These are phyloP conservation scores for Watsonalla binaria DNA, from an alignment of 2,888 invertebrate genomes.

Conservation along the genomic window DNA sequence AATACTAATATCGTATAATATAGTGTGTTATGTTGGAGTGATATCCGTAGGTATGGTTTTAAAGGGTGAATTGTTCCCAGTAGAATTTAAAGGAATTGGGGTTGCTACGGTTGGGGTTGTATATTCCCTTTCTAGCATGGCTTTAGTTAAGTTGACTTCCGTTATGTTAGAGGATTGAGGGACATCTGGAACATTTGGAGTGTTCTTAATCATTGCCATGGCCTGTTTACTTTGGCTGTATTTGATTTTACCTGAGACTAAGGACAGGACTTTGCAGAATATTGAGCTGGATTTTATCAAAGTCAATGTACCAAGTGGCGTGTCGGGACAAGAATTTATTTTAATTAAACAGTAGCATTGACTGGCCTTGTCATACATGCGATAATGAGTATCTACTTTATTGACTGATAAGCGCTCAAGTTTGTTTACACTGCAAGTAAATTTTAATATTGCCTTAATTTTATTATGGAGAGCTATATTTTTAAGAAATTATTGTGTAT, in stretches of 20 bases:
- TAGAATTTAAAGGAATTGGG: conserved; percentile 16
- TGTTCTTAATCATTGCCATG: not conserved
- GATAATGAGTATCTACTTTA: no score
- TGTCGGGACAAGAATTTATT: not conserved
- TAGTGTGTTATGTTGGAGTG: conserved; percentile 15
- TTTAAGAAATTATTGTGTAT: no score
- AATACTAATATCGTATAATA: conserved; percentile 9
- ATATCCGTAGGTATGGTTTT: conserved; percentile 18
- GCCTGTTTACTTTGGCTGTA: not conserved
- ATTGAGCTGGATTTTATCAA: conserved; percentile 7
- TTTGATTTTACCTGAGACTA: conserved; percentile 11
- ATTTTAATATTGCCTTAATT: no score
- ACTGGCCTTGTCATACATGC: no score
- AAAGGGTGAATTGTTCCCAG: conserved; percentile 17
- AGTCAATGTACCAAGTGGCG: conserved; percentile 1
- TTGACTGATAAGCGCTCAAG: no score
- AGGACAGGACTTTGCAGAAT: conserved; percentile 16
- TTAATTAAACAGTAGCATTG: not conserved
- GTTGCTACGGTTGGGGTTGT: conserved; percentile 14
- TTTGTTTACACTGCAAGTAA: no score
- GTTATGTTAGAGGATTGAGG: conserved; percentile 7
- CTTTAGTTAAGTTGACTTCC: conserved; percentile 15
- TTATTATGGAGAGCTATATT: no score
- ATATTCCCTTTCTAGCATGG: conserved; percentile 14
- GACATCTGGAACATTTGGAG: not conserved